These are phyloP conservation scores for Itoplectis maculator DNA, from an alignment of 2,888 invertebrate species.

Conservation along the genomic window DNA sequence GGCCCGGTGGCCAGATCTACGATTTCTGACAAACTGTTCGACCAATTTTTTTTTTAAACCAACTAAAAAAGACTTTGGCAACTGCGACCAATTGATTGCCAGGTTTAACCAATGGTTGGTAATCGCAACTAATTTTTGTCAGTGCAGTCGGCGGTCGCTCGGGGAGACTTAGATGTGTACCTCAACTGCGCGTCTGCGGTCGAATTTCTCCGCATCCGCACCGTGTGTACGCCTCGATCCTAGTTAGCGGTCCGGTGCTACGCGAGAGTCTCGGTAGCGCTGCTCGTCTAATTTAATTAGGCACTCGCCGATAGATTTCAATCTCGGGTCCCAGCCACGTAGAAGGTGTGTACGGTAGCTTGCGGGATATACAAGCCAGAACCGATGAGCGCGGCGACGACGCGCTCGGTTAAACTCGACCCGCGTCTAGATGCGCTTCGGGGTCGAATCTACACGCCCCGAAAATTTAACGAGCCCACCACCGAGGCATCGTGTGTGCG, in stretches of 20 bases:
- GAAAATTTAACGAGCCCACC: slow-evolving; percentile 78
- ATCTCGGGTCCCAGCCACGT: slow-evolving; percentile 67
- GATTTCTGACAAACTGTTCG: too few relatives aligned
- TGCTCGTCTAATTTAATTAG: slow-evolving; percentile 77
- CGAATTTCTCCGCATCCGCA: neutral
- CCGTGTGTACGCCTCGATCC: slow-evolving; percentile 34
- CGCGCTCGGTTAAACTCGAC: slow-evolving; percentile 69
- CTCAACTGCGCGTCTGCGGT: neutral
- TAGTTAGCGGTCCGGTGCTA: slow-evolving; percentile 57
- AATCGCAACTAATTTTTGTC: neutral
- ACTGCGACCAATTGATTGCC: too few relatives aligned
- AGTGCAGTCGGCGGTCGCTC: neutral
- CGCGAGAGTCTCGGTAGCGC: slow-evolving; percentile 57
- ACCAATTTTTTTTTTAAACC: too few relatives aligned
- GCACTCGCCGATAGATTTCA: slow-evolving; percentile 77
- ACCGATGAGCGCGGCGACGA: slow-evolving; percentile 35
- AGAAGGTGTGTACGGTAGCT: slow-evolving; percentile 46
- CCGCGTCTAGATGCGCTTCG: slow-evolving; percentile 45
- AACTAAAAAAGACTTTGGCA: too few relatives aligned
- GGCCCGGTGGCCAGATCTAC: too few relatives aligned
- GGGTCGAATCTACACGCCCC: slow-evolving; percentile 73
- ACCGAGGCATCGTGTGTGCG: slow-evolving; percentile 60
- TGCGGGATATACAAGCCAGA: slow-evolving; percentile 42
- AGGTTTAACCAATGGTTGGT: too few relatives aligned
- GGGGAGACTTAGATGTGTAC: neutral